Evolutionary conservation across 2,888 invertebrate genomes (phyloP).

Genomic region (Congeria kusceri): DNA sequence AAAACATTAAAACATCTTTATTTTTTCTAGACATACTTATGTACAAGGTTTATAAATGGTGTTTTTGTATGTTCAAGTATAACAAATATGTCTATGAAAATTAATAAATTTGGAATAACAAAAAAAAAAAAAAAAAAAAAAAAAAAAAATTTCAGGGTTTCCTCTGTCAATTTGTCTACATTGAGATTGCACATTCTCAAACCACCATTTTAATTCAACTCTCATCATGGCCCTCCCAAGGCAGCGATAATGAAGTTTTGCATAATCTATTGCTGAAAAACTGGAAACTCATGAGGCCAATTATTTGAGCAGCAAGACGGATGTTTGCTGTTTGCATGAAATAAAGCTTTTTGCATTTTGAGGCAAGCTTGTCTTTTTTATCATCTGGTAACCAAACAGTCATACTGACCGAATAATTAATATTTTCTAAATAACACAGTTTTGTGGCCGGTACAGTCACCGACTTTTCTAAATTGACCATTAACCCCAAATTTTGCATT

Average conservation of each 20-base stretch:
- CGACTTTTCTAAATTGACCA: slow-evolving; percentile 46
- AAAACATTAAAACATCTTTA: too few species aligned
- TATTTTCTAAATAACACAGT: slow-evolving; percentile 43
- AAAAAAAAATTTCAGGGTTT: slow-evolving; percentile 14
- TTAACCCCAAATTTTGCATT: slow-evolving; percentile 38
- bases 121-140: too few species aligned
- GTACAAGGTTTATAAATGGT: too few species aligned
- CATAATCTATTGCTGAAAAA: slow-evolving; percentile 29
- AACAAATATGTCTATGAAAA: too few species aligned
- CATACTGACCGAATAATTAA: slow-evolving; percentile 48
- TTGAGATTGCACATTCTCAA: slow-evolving; percentile 14
- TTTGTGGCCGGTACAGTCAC: slow-evolving; percentile 37
- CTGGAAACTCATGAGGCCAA: slow-evolving; percentile 45
- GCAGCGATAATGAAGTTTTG: slow-evolving; percentile 37
- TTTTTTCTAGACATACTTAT: too few species aligned
- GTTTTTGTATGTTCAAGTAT: too few species aligned
- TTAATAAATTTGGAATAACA: too few species aligned
- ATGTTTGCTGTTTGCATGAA: slow-evolving; percentile 15
- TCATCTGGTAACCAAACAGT: slow-evolving; percentile 42
- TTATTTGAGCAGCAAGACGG: too few species aligned
- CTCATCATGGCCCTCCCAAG: slow-evolving; percentile 42
- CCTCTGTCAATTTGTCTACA: not conserved
- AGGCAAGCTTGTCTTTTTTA: slow-evolving; percentile 27
- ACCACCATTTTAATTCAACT: slow-evolving; percentile 29
- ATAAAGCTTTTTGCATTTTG: too few species aligned